Evolutionary conservation across 2,113 vertebrate genomes (phyloP).

Genomic region (Stomatorhinus ivindoensis): DNA sequence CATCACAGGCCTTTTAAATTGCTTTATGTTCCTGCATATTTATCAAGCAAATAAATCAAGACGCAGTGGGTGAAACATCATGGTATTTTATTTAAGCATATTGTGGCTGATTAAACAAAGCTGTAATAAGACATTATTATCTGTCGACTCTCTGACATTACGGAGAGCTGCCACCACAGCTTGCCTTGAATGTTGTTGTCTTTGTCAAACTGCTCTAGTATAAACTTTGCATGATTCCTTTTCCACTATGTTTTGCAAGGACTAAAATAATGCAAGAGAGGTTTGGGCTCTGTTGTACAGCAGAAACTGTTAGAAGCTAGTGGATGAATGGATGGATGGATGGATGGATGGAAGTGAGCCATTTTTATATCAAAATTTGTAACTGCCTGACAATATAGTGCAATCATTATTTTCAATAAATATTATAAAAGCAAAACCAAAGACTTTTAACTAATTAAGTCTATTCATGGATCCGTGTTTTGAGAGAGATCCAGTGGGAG

Average conservation of each 20-base stretch:
- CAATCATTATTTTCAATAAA: background rate
- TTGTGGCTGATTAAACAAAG: background rate
- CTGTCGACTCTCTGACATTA: background rate
- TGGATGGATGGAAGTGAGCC: too few species aligned
- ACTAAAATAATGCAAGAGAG: background rate
- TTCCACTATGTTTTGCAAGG: background rate
- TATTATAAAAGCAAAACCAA: background rate
- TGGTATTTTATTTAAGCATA: background rate
- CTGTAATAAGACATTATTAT: background rate
- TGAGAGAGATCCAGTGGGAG: background rate
- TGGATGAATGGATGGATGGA: too few species aligned
- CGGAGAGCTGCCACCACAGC: background rate
- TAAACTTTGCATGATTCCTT: background rate
- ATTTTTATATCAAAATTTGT: background rate
- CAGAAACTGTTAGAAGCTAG: background rate
- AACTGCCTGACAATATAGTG: background rate
- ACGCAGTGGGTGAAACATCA: background rate
- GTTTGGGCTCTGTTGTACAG: background rate
- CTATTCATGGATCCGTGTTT: background rate
- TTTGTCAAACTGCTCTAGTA: background rate
- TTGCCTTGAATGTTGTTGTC: background rate
- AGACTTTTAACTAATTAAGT: background rate
- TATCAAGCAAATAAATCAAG: background rate
- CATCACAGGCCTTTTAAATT: background rate
- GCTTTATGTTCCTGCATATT: background rate